phyloP scores from a whole-genome alignment of 2,113 vertebrate species.

The Nothobranchius kuhntae region DNA sequence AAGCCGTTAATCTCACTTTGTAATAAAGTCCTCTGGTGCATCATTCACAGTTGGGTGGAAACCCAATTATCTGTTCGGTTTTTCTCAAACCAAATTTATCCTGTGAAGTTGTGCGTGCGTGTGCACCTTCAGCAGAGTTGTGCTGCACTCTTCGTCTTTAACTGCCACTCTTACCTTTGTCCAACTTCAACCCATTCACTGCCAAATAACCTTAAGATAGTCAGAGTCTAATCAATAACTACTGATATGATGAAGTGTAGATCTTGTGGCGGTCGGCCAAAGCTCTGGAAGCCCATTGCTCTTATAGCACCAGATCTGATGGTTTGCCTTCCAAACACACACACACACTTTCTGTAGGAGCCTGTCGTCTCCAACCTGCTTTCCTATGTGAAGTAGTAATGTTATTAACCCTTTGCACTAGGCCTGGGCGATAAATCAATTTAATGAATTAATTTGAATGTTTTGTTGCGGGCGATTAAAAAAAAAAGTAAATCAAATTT shows the following conservation, averaged over 20 bases:
- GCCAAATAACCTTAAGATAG: slow-evolving; percentile 28
- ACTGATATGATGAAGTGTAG: slow-evolving; percentile 31
- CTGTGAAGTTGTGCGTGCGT: no score
- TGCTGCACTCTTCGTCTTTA: not conserved
- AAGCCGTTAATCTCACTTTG: no score
- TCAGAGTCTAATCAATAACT: slow-evolving; percentile 35
- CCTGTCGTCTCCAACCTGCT: no score
- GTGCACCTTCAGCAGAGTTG: not conserved
- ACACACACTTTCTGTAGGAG: slow-evolving; percentile 8
- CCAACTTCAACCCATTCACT: slow-evolving; percentile 31
- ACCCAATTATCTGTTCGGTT: not conserved
- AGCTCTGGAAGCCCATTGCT: slow-evolving; percentile 27
- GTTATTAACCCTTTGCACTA: no score
- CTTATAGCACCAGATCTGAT: slow-evolving; percentile 19
- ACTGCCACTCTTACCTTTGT: slow-evolving; percentile 10
- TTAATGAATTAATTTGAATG: no score
- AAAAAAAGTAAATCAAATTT: no score
- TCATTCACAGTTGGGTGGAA: not conserved
- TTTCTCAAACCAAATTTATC: not conserved
- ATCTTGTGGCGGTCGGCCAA: slow-evolving; percentile 27
- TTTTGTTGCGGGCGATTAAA: no score
- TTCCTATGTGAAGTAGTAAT: no score
- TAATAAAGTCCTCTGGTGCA: not conserved
- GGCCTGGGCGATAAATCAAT: no score
- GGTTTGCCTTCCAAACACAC: not conserved